phyloP scores from a whole-genome alignment of 2,888 invertebrate species.

The Sclerodermus sp. region DNA sequence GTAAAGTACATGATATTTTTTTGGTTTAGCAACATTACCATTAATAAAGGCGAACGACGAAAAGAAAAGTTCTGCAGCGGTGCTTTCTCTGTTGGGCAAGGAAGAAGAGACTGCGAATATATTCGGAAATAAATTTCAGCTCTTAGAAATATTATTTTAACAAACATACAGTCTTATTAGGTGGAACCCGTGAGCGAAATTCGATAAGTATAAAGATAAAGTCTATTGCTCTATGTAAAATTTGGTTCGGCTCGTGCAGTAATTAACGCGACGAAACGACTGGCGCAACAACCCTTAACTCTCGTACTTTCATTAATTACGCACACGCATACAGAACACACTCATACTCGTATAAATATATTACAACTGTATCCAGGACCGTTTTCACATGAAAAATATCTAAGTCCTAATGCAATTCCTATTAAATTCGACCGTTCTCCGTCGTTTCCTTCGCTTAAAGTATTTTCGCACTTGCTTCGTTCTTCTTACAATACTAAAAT shows the following conservation, averaged over 20 bases:
- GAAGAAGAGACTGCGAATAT: conserved; percentile 41
- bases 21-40: too few relatives aligned
- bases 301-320: too few relatives aligned
- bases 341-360: too few relatives aligned
- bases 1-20: too few relatives aligned
- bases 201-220: conserved; percentile 35
- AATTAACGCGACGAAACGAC: conserved; percentile 35
- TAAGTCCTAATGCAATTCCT: neutral
- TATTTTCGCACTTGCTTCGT: conserved; percentile 3
- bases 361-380: too few relatives aligned
- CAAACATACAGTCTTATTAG: conserved; percentile 55
- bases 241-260: conserved; percentile 44
- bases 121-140: conserved; percentile 24
- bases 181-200: conserved; percentile 41
- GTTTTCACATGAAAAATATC: neutral
- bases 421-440: neutral
- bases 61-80: conserved; percentile 13
- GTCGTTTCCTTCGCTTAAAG: neutral
- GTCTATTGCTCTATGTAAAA: conserved; percentile 31
- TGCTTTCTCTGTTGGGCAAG: conserved; percentile 27
- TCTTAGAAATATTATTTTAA: conserved; percentile 42
- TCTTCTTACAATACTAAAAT: conserved; percentile 16
- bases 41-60: neutral
- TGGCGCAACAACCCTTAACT: neutral
- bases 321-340: too few relatives aligned